phyloP scores from a whole-genome alignment of 2,113 vertebrate genomes.

The pig (Sus scrofa) region DNA sequence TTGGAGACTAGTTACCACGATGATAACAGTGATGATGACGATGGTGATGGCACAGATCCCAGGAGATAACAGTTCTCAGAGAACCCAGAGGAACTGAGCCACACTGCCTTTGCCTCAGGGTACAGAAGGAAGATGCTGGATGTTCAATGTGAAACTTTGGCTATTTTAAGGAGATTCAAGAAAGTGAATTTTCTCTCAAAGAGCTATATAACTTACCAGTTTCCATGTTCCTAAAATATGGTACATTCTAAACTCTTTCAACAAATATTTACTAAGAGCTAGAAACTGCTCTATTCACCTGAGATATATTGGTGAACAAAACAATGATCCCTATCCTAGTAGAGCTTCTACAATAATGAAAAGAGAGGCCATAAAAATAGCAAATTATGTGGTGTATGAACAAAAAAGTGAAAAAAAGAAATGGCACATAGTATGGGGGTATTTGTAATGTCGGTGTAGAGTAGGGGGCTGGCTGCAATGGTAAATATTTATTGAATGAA shows the following conservation, averaged over 20 bases:
- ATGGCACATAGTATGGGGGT: not conserved
- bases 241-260: constrained; percentile 34
- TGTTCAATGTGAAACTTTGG: not conserved
- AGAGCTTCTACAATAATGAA: not conserved
- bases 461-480: not conserved
- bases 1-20: not conserved
- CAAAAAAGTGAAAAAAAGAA: not conserved
- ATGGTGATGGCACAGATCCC: not conserved
- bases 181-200: not conserved
- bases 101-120: not conserved
- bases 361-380: not conserved
- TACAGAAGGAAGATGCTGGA: not conserved
- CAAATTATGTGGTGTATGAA: not conserved
- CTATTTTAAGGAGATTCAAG: not conserved
- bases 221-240: not conserved
- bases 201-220: not conserved
- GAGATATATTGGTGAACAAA: not conserved
- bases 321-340: not conserved
- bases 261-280: not conserved
- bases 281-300: not conserved
- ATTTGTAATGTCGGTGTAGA: not conserved
- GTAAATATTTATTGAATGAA: not conserved
- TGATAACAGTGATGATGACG: not conserved
- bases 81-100: not conserved
- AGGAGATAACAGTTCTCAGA: not conserved